phyloP scores from a whole-genome alignment of 2,888 invertebrate genomes.

The Amphimallon solstitiale region DNA sequence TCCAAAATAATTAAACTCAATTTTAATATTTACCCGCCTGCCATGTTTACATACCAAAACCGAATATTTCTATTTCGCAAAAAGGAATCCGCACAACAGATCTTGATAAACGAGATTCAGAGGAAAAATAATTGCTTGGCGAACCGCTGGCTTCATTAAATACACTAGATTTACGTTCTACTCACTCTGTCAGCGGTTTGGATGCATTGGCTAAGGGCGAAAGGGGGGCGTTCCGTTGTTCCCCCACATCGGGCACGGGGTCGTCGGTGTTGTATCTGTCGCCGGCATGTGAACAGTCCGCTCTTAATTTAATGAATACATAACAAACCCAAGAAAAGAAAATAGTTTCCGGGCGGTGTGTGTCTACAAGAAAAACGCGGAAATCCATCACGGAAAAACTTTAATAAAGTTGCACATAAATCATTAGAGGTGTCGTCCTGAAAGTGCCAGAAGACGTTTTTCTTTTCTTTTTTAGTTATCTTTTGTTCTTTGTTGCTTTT shows the following conservation, averaged over 20 bases:
- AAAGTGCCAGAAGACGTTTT: background rate
- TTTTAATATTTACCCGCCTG: no score
- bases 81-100: background rate
- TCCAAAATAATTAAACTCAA: no score
- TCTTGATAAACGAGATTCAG: conserved; percentile 5
- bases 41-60: no score
- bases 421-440: conserved; percentile 6
- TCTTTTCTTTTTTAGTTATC: background rate
- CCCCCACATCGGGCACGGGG: no score
- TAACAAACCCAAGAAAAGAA: background rate
- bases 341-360: background rate
- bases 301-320: conserved; percentile 31
- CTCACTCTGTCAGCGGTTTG: background rate
- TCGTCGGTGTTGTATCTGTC: background rate
- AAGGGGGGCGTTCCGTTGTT: background rate
- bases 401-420: conserved; percentile 29
- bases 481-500: background rate
- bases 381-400: conserved; percentile 14
- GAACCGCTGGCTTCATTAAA: conserved; percentile 18
- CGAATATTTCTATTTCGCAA: no score
- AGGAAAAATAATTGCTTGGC: conserved; percentile 1
- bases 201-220: background rate
- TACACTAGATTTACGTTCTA: conserved; percentile 12
- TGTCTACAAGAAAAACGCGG: background rate
- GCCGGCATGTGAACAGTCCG: conserved; percentile 13